Evolutionary conservation across 1,140 invertebrate genomes (phyloP), one percentile per base, ranked within the genome.

Genomic region (Temnothorax nylanderi): DNA sequence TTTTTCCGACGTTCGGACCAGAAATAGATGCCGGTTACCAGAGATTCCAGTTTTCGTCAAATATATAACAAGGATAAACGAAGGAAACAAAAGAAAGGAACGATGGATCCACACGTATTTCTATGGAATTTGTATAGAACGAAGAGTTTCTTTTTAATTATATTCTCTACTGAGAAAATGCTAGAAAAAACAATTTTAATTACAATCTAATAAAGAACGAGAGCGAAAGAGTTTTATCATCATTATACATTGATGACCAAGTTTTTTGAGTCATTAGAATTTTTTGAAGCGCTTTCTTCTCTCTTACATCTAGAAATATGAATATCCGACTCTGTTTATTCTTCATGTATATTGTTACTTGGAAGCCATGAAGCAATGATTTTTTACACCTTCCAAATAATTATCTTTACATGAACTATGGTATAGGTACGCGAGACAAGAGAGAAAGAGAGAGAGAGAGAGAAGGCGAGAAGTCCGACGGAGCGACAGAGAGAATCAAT

Each of bases 401-500:
- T 56, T 64, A 34, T 80, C 67, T 60, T 62, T 62, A 72, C 54
- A 16, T 18, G 62, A 10, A 5, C 16, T 26, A 11, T 16, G 74
- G n/a, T n/a, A 8, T 37, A 49, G 26, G 26, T 26, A 26, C 64
- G 51, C 54, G 67, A 74, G 67, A 67, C 60, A 26, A 26, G 26
- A 26, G 26, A 26, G 26, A 26, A 26, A 26, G 26, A 26, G 26
- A 26, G 26, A 26, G 26, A 26, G 26, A 26, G 26, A 26, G 26
- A 26, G 58, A 72, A 58, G 80, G 51, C 44, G 69, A 82, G 37
- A 47, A 47, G 26, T 16, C 37, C 16, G 21, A 21, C 18, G 37
- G 60, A 54, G 49, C 32, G 60, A 65, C 47, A 37, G 44, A 72
- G 80, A 84, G 69, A 69, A 72, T 84, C 54, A 74, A 84, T 84